Evolutionary conservation across 2,888 invertebrate genomes (phyloP).

Genomic region (Colletes collaris): DNA sequence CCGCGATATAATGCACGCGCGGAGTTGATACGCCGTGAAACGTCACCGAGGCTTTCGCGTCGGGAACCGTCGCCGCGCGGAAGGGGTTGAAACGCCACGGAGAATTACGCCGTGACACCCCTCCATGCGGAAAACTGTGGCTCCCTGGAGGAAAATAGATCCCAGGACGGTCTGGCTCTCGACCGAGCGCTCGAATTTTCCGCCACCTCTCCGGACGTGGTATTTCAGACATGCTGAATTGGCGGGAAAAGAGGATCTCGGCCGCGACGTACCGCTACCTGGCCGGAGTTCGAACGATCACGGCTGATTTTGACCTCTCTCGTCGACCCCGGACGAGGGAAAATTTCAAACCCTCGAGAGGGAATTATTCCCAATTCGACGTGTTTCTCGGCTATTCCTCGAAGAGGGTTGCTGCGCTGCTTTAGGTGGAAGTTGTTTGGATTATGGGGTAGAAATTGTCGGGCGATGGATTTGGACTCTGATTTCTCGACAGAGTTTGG

Average conservation of each 20-base stretch:
- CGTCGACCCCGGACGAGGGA: too few relatives aligned
- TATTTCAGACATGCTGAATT: not conserved
- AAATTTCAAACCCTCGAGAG: too few relatives aligned
- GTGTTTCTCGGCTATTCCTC: too few relatives aligned
- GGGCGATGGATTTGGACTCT: too few relatives aligned
- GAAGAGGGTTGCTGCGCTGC: too few relatives aligned
- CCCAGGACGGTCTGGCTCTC: not conserved
- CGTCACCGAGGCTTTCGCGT: conserved; percentile 59
- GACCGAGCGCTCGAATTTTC: not conserved
- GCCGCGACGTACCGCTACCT: not conserved
- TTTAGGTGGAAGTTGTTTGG: too few relatives aligned
- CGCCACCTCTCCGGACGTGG: not conserved
- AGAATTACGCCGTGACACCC: not conserved
- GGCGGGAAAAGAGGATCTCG: not conserved
- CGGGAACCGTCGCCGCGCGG: not conserved
- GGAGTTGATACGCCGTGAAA: conserved; percentile 65
- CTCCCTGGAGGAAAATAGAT: not conserved
- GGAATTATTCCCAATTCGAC: too few relatives aligned
- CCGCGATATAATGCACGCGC: conserved; percentile 49
- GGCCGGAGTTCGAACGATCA: too few relatives aligned
- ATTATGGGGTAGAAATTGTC: too few relatives aligned
- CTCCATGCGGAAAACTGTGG: not conserved
- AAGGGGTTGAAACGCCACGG: not conserved
- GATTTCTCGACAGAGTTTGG: too few relatives aligned
- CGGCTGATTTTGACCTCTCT: too few relatives aligned